Base-by-base conservation (phyloP, 2,797 vertebrate genomes). In the Ataeniobius toweri region DNA sequence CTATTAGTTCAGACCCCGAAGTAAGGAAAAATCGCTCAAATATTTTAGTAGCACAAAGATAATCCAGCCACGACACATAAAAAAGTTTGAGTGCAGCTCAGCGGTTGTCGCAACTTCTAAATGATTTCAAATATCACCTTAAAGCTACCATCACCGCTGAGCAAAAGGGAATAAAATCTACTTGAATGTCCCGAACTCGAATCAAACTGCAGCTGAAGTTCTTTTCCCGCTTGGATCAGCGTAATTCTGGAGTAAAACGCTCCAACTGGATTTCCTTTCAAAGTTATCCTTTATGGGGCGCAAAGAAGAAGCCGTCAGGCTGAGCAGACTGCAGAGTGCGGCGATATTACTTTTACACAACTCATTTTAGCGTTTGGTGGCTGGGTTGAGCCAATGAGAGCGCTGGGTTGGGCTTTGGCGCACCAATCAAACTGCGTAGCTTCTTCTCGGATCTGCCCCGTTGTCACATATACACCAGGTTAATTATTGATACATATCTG, bases 271-370 rank as follows among this genome's bases (percentile, higher is more conserved):
- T 81, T 78, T 88, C 85, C 88, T 89, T 85, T 82, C 53, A 89
- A 83, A 82, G 89, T 93, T 90, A 92, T 92, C 92, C 92, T 86
- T 84, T 79, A 50, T 3, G 16, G 78, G 81, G 75, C 84, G 83
- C 85, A 41, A 69, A 28, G 88, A 80, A 79, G 82, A 85, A 90
- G 91, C 83, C 83, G 92, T 68, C 83, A 80, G 86, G 80, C 85
- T 90, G 91, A 85, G 81, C 82, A 71, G 79, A 90, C 86, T 81
- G 92, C 87, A 89, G 93, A 95, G 91, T 94, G 93, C 94, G 24
- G 93, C 86, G 93, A 89, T 91, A 93, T 94, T 95, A 95, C 95
- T 94, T 69, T 95, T 92, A 94, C 95, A 91, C 92, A 82, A 94
- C 91, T 96, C 93, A 92, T 94, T 94, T 95, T 93, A 95, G 92